Conservation (phyloP, 2,113 vertebrate genomes). For the Larimichthys crocea region DNA sequence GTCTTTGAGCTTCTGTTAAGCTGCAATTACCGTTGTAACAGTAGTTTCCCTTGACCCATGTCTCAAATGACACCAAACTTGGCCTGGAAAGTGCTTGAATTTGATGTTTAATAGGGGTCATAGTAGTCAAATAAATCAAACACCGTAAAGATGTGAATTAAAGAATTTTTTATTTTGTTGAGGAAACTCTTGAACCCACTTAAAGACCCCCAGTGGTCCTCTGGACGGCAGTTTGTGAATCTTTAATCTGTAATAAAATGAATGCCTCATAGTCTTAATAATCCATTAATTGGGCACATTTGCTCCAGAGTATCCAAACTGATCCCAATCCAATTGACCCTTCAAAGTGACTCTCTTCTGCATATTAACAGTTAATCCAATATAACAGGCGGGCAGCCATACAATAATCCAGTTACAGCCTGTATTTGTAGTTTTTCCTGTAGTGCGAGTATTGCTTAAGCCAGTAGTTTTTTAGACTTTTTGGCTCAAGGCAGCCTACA, state of each 20-base stretch:
- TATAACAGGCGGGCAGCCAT: neutral
- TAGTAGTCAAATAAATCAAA: neutral
- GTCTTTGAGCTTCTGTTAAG: too few relatives aligned
- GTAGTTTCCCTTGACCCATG: too few relatives aligned
- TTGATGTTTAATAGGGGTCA: too few relatives aligned
- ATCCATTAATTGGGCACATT: constrained; percentile 19
- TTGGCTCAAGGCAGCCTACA: neutral
- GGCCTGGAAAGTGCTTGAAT: too few relatives aligned
- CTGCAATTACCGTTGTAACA: too few relatives aligned
- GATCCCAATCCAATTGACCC: constrained; percentile 38
- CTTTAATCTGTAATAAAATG: constrained; percentile 24
- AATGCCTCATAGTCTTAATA: constrained; percentile 27
- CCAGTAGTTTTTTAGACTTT: neutral
- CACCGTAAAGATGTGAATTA: neutral
- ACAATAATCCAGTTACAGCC: constrained; percentile 49
- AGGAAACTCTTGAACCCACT: neutral
- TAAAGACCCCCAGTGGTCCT: neutral
- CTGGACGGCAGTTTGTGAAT: neutral
- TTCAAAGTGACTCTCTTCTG: constrained; percentile 45
- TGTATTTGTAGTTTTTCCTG: constrained; percentile 32
- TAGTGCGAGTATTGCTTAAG: constrained; percentile 17
- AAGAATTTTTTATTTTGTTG: neutral
- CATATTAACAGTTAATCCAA: constrained; percentile 62
- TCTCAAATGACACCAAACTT: too few relatives aligned
- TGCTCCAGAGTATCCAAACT: constrained; percentile 15